These are phyloP conservation scores for Drosophila nannoptera DNA, from an alignment of 1,140 invertebrate genomes.

Conservation along the genomic window DNA sequence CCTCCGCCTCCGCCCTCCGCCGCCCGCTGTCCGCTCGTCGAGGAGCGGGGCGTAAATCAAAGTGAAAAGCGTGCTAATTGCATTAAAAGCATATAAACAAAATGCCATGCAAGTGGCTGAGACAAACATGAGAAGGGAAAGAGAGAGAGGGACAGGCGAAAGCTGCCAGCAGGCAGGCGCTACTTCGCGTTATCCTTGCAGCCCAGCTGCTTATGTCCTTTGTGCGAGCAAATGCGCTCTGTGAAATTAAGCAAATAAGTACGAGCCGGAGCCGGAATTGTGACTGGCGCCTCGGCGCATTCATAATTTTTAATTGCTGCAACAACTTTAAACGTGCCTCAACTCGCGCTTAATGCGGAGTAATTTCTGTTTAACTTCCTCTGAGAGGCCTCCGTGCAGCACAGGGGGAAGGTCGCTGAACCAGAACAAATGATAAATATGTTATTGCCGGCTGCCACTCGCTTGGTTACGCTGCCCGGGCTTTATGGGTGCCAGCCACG, in stretches of 20 bases:
- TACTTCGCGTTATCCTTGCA: not conserved
- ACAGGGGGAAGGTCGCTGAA: not conserved
- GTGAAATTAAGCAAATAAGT: slow-evolving; percentile 76
- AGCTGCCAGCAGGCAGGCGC: slow-evolving; percentile 21
- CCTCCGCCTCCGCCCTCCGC: no score
- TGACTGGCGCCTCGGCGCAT: slow-evolving; percentile 14
- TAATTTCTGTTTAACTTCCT: not conserved
- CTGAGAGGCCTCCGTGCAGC: not conserved
- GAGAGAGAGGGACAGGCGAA: slow-evolving; percentile 34
- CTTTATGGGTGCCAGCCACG: slow-evolving; percentile 57
- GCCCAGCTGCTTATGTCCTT: slow-evolving; percentile 37
- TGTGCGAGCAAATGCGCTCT: slow-evolving; percentile 58
- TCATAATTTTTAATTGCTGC: slow-evolving; percentile 48
- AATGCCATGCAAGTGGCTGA: slow-evolving; percentile 76
- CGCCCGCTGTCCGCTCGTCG: no score
- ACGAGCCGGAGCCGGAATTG: slow-evolving; percentile 27
- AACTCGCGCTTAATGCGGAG: not conserved
- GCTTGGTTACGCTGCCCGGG: not conserved
- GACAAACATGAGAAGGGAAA: slow-evolving; percentile 54
- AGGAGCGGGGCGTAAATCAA: slow-evolving; percentile 61
- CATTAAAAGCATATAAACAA: slow-evolving; percentile 78
- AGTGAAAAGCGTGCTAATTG: slow-evolving; percentile 77
- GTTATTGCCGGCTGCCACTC: not conserved
- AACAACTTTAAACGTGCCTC: slow-evolving; percentile 46
- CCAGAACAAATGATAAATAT: not conserved